These are phyloP conservation scores for Ctenomys sociabilis DNA, from an alignment of 2,113 vertebrate genomes.

Conservation along the genomic window DNA sequence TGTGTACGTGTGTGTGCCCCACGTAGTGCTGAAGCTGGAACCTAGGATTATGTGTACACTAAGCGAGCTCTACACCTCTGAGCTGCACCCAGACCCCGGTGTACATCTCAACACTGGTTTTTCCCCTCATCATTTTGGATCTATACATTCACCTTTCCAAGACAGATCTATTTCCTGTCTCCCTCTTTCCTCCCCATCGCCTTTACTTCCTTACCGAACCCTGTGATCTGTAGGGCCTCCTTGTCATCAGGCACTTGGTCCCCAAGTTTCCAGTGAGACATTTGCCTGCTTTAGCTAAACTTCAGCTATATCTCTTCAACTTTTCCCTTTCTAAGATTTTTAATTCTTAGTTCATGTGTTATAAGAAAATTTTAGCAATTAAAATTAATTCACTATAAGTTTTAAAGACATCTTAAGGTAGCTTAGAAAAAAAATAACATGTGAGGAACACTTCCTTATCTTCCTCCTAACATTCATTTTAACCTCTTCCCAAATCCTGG, in stretches of 20 bases:
- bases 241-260: neutral
- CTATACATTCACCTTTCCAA: neutral
- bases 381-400: neutral
- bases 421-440: neutral
- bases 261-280: neutral
- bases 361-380: neutral
- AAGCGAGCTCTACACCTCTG: neutral
- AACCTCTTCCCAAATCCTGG: constrained; percentile 2
- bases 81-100: neutral
- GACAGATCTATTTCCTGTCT: neutral
- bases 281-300: neutral
- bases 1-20: neutral
- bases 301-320: neutral
- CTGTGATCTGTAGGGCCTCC: neutral
- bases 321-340: neutral
- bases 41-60: neutral
- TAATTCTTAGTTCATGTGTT: neutral
- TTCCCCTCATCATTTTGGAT: neutral
- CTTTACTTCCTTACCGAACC: neutral
- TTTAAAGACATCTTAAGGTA: constrained; percentile 26
- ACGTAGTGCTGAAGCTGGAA: neutral
- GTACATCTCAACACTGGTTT: neutral
- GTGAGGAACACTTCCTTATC: neutral
- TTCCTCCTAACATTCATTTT: neutral
- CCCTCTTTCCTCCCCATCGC: neutral